Evolutionary conservation across 1,140 invertebrate species (phyloP).

Genomic region (Psilanteris sp.): DNA sequence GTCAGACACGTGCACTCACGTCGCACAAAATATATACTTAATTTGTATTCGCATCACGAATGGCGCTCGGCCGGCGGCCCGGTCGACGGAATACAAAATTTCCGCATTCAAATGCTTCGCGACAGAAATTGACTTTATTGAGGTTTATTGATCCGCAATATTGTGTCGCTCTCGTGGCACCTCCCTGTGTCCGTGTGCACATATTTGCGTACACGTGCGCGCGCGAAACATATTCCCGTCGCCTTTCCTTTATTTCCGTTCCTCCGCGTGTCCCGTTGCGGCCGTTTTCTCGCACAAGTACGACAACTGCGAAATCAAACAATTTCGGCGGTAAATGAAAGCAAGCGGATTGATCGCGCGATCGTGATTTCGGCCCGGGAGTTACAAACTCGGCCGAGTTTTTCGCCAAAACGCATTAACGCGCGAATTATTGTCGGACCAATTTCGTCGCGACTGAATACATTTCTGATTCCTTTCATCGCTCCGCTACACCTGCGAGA

Average conservation of each 20-base stretch:
- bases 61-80: slow-evolving; percentile 71
- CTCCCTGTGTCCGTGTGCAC: slow-evolving; percentile 7
- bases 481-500: neutral
- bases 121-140: slow-evolving; percentile 81
- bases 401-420: slow-evolving; percentile 31
- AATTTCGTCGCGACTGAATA: no score
- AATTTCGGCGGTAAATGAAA: slow-evolving; percentile 36
- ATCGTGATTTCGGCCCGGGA: slow-evolving; percentile 21
- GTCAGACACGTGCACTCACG: slow-evolving; percentile 56
- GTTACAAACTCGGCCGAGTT: slow-evolving; percentile 3
- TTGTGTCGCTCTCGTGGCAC: slow-evolving; percentile 71
- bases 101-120: slow-evolving; percentile 78
- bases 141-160: slow-evolving; percentile 80
- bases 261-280: slow-evolving; percentile 1
- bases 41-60: slow-evolving; percentile 78
- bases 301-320: slow-evolving; percentile 29
- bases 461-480: neutral
- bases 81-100: slow-evolving; percentile 78
- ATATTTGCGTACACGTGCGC: slow-evolving; percentile 43
- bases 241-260: slow-evolving; percentile 10
- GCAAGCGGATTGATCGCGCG: slow-evolving; percentile 22
- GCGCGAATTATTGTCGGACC: slow-evolving; percentile 23
- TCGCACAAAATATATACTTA: slow-evolving; percentile 74
- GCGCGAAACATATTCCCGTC: slow-evolving; percentile 20
- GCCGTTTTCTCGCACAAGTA: no score